phyloP scores from a whole-genome alignment of 2,797 vertebrate species.

The Sebastes cheni region DNA sequence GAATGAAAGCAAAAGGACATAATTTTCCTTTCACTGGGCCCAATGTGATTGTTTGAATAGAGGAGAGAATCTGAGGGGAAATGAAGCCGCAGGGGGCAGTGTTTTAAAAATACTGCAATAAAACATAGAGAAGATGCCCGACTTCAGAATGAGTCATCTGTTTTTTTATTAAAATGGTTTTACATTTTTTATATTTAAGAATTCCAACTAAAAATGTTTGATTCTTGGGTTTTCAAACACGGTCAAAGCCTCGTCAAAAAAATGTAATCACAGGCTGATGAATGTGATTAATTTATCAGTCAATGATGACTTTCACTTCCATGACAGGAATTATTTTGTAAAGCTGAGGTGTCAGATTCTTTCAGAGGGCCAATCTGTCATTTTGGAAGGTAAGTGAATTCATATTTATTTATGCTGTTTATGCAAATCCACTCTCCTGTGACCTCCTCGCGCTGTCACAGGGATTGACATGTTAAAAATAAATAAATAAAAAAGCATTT shows the following conservation, averaged over 20 bases:
- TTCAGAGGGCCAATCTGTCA: slow-evolving; percentile 23
- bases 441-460: neutral
- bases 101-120: slow-evolving; percentile 25
- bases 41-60: slow-evolving; percentile 43
- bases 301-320: neutral
- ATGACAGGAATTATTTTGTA: slow-evolving; percentile 18
- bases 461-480: slow-evolving; percentile 1
- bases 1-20: slow-evolving; percentile 28
- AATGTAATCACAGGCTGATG: neutral
- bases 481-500: neutral
- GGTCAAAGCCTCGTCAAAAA: neutral
- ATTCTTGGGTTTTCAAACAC: slow-evolving; percentile 1
- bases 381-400: slow-evolving; percentile 6
- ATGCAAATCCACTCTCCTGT: slow-evolving; percentile 34
- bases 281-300: slow-evolving; percentile 26
- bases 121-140: slow-evolving; percentile 26
- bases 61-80: slow-evolving; percentile 28
- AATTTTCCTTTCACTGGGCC: slow-evolving; percentile 42
- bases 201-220: neutral
- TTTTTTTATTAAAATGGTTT: slow-evolving; percentile 2
- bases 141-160: slow-evolving; percentile 37
- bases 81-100: slow-evolving; percentile 23
- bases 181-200: slow-evolving; percentile 30
- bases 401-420: slow-evolving; percentile 40
- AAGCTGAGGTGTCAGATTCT: slow-evolving; percentile 4